Evolutionary conservation across 2,797 vertebrate species (phyloP).

Genomic region (Gallinago nigripennis): DNA sequence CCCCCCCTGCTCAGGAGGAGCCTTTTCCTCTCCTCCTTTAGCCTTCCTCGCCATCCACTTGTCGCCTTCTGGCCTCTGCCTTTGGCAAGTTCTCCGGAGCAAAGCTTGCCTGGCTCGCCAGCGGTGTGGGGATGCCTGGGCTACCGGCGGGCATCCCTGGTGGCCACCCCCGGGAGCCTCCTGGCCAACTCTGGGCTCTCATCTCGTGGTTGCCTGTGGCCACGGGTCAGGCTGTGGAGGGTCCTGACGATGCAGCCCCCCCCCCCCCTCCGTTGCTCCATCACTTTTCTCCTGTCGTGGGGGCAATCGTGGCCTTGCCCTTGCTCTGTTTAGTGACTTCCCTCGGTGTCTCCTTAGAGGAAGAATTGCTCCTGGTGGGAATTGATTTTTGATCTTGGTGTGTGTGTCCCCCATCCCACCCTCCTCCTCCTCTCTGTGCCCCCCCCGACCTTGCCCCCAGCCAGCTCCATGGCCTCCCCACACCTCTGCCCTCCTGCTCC

Average conservation of each 20-base stretch:
- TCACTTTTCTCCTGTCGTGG: accelerated
- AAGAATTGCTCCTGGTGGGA: background rate
- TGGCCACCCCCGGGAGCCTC: accelerated
- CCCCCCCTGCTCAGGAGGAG: accelerated
- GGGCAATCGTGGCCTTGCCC: accelerated
- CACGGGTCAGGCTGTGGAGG: accelerated
- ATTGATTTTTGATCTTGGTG: background rate
- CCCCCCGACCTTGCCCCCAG: too few relatives aligned
- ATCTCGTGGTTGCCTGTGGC: accelerated
- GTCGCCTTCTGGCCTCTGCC: background rate
- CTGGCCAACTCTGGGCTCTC: background rate
- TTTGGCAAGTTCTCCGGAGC: background rate
- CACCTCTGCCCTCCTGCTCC: background rate
- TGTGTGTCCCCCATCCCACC: background rate
- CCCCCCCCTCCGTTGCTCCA: background rate
- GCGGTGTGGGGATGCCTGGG: accelerated
- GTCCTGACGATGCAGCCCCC: background rate
- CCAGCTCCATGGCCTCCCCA: background rate
- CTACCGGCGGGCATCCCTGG: background rate
- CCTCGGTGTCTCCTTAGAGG: accelerated
- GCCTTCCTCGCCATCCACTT: background rate
- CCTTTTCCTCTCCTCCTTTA: background rate
- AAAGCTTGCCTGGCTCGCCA: background rate
- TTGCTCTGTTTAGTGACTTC: background rate
- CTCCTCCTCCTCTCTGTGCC: background rate